Evolutionary conservation across 2,888 invertebrate species (phyloP).

Genomic region (Kuschelorhynchus macadamiae): DNA sequence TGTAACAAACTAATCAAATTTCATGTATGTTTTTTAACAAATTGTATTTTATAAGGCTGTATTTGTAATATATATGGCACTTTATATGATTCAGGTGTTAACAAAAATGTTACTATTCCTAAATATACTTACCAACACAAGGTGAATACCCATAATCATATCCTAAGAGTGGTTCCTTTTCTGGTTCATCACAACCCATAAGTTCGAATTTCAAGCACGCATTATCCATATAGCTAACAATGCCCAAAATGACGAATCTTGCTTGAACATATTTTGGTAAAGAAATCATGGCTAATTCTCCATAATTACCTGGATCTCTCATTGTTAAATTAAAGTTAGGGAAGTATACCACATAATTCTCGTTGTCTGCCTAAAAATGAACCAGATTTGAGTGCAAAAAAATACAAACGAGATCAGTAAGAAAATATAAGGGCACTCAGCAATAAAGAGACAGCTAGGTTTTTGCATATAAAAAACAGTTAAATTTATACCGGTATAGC

Average conservation of each 20-base stretch:
- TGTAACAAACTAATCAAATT: too few species aligned
- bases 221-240: constrained; percentile 97
- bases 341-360: constrained; percentile 97
- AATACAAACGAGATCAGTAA: too few species aligned
- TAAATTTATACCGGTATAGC: too few species aligned
- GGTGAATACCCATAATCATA: constrained; percentile 95
- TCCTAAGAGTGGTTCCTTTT: constrained; percentile 85
- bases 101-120: neutral
- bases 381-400: neutral
- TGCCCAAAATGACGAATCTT: constrained; percentile 91
- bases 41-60: too few species aligned
- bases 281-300: constrained; percentile 96
- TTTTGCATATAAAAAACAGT: too few species aligned
- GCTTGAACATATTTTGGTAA: constrained; percentile 94
- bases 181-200: constrained; percentile 94
- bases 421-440: too few species aligned
- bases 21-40: too few species aligned
- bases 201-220: constrained; percentile 96
- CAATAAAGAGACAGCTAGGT: too few species aligned
- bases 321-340: constrained; percentile 96
- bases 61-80: too few species aligned
- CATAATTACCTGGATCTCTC: constrained; percentile 96
- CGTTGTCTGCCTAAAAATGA: constrained; percentile 79
- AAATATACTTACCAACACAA: constrained; percentile 80
- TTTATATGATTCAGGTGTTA: too few species aligned